A percentile compares a stretch with the other conserved stretches of the same genome.
Conservation (phyloP, 1,140 invertebrate species). For the Drosophila tsacasi region DNA sequence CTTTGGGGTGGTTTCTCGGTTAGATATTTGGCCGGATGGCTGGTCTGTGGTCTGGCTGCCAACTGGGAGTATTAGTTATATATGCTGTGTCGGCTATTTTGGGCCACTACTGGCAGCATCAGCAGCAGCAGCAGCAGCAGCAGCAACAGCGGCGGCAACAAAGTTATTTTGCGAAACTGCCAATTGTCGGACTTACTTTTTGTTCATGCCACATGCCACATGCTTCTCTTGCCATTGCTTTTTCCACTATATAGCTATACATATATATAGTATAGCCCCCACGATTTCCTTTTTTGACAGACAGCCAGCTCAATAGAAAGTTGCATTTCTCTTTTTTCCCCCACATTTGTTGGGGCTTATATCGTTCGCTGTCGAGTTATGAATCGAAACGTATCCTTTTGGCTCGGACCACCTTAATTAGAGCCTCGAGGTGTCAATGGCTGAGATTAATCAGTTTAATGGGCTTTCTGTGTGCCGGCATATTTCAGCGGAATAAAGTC, state of each 20-base stretch:
- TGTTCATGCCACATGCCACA: conserved; percentile 52
- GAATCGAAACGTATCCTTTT: conserved; percentile 34
- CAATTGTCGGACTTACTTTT: conserved; percentile 71
- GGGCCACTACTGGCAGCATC: conserved; percentile 34
- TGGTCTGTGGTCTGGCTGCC: conserved; percentile 66
- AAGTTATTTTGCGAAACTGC: conserved; percentile 77
- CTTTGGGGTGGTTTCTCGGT: conserved; percentile 19
- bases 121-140: conserved; percentile 9
- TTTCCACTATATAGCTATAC: conserved; percentile 17
- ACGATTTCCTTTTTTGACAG: conserved; percentile 19
- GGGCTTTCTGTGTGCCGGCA: conserved; percentile 54
- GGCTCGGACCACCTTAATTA: conserved; percentile 53
- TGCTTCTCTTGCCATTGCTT: conserved; percentile 32
- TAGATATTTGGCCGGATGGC: conserved; percentile 34
- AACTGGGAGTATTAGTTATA: conserved; percentile 74
- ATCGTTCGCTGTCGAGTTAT: conserved; percentile 41
- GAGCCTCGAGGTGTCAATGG: conserved; percentile 68
- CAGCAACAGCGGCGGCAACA: conserved; percentile 33
- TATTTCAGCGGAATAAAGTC: conserved; percentile 70
- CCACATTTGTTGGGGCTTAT: conserved; percentile 4
- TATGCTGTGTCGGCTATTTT: conserved; percentile 72
- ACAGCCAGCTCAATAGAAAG: conserved; percentile 39
- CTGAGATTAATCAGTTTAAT: conserved; percentile 79
- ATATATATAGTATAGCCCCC: background rate
- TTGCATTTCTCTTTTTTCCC: conserved; percentile 11